Evolutionary conservation across 2,888 invertebrate genomes (phyloP).

Genomic region (Formica aserva): DNA sequence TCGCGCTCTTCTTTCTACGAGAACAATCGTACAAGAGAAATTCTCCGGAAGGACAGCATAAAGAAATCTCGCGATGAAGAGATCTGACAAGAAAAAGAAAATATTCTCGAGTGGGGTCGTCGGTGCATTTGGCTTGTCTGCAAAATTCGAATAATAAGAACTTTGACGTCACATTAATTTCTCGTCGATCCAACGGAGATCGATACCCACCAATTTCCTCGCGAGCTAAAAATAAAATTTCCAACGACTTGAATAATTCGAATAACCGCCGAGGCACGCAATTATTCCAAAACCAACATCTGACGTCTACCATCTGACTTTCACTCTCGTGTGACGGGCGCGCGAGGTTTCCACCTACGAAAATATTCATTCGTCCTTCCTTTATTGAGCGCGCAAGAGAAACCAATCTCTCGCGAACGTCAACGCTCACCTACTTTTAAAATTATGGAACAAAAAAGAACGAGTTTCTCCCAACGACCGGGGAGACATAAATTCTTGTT

Average conservation of each 20-base stretch:
- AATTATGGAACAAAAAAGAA: slow-evolving; percentile 27
- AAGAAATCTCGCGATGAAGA: slow-evolving; percentile 15
- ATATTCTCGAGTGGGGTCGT: neutral
- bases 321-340: slow-evolving; percentile 8
- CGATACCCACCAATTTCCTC: neutral
- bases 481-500: slow-evolving; percentile 41
- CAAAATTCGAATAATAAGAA: neutral
- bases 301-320: slow-evolving; percentile 38
- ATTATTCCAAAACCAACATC: slow-evolving; percentile 23
- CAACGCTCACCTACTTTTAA: slow-evolving; percentile 35
- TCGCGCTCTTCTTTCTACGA: slow-evolving; percentile 1
- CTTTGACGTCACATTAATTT: slow-evolving; percentile 11
- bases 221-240: neutral
- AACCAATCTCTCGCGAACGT: neutral
- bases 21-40: slow-evolving; percentile 32
- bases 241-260: slow-evolving; percentile 29
- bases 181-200: neutral
- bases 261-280: neutral
- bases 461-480: slow-evolving; percentile 10
- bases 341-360: neutral
- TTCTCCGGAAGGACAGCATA: neutral
- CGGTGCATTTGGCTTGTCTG: neutral
- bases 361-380: slow-evolving; percentile 28
- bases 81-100: neutral
- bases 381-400: neutral